A percentile compares a stretch with the other conserved stretches of the same genome.
These are phyloP conservation scores for Phalera bucephala DNA, from an alignment of 2,888 invertebrate genomes.

Conservation along the genomic window DNA sequence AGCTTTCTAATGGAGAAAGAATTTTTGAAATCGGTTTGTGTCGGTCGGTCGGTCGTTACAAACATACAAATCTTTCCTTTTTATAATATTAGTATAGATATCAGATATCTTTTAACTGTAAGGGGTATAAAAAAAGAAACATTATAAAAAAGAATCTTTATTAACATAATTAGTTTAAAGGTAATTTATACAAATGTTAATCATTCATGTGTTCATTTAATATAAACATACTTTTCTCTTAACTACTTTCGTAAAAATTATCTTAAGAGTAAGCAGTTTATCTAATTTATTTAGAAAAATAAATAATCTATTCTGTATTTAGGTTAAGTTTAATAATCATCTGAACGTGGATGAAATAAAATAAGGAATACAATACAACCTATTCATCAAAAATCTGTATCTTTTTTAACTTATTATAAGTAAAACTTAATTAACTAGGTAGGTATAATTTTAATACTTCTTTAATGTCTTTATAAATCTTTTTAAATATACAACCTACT, in stretches of 20 bases:
- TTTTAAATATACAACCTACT: slow-evolving; percentile 18
- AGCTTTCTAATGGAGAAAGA: too few species aligned
- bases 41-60: too few species aligned
- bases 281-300: slow-evolving; percentile 29
- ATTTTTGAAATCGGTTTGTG: too few species aligned
- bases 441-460: not conserved
- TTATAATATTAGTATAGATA: too few species aligned
- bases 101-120: too few species aligned
- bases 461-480: not conserved
- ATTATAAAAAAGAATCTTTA: slow-evolving; percentile 13
- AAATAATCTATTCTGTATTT: slow-evolving; percentile 22
- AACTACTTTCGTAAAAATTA: slow-evolving; percentile 56
- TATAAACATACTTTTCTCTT: slow-evolving; percentile 70
- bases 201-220: slow-evolving; percentile 7
- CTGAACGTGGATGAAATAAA: not conserved
- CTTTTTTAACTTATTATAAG: not conserved
- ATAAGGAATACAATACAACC: not conserved
- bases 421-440: not conserved
- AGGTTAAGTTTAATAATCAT: slow-evolving; percentile 20
- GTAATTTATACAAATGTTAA: slow-evolving; percentile 6
- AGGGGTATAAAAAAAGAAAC: not conserved
- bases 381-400: too few species aligned
- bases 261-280: slow-evolving; percentile 72
- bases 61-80: too few species aligned
- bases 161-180: slow-evolving; percentile 21